Percentiles rank a stretch among this genome's conserved stretches.
These are phyloP conservation scores for Microcebus lehilahytsara DNA, from an alignment of 2,113 vertebrate genomes.

Conservation along the genomic window DNA sequence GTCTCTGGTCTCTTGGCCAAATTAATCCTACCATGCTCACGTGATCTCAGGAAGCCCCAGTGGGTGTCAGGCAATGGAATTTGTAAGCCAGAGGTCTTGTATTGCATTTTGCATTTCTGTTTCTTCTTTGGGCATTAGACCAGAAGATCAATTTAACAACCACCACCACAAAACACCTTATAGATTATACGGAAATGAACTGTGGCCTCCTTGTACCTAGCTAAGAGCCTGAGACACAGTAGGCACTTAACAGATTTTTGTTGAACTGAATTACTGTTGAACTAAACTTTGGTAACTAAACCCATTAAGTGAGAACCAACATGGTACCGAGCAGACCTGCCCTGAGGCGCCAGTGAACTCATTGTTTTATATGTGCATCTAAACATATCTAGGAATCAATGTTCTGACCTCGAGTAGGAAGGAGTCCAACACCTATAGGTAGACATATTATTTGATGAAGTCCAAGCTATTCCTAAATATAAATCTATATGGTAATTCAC, in stretches of 20 bases:
- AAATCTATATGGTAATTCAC: not conserved
- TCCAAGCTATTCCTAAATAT: not conserved
- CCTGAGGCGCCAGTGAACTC: not conserved
- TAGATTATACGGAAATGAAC: not conserved
- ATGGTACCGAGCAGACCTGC: not conserved
- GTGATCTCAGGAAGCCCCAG: not conserved
- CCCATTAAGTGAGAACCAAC: not conserved
- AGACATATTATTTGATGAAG: not conserved
- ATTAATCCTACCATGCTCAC: not conserved
- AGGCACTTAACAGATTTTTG: not conserved
- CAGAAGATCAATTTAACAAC: not conserved
- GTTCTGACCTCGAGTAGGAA: not conserved
- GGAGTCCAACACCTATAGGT: not conserved
- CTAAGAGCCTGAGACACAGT: not conserved
- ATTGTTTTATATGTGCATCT: not conserved
- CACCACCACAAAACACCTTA: not conserved
- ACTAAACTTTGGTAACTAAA: not conserved
- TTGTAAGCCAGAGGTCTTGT: not conserved
- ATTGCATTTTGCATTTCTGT: not conserved
- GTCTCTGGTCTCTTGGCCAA: not conserved
- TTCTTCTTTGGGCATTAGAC: not conserved
- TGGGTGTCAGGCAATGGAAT: not conserved
- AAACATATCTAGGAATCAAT: not conserved
- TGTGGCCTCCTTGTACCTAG: not conserved
- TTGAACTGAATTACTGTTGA: not conserved